Conservation (phyloP, 2,797 vertebrate genomes). For the Diplodus sargus region DNA sequence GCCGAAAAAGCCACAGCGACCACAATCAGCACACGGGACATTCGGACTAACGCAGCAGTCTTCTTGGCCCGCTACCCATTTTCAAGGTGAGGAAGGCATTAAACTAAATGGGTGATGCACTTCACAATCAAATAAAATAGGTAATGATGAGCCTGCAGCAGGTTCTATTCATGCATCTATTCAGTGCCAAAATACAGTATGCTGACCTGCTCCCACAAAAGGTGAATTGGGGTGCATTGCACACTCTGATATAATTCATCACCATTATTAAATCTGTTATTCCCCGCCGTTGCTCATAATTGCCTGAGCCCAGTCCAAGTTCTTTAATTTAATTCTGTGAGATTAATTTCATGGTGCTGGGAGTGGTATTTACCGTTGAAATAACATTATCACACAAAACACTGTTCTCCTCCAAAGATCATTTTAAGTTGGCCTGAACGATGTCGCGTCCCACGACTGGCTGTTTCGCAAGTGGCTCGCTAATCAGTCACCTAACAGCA, state of each 20-base stretch:
- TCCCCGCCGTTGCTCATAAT: background rate
- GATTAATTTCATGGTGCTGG: constrained; percentile 23
- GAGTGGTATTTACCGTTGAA: constrained; percentile 13
- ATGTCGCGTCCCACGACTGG: background rate
- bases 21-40: constrained; percentile 17
- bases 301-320: constrained; percentile 28
- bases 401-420: background rate
- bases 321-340: constrained; percentile 22
- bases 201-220: constrained; percentile 26
- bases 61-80: constrained; percentile 52
- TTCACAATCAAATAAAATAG: constrained; percentile 49
- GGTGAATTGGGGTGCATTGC: constrained; percentile 22
- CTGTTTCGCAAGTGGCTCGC: background rate
- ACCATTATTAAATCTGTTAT: constrained; percentile 4
- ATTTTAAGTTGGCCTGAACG: background rate
- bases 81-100: constrained; percentile 61
- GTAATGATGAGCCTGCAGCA: constrained; percentile 7
- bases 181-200: constrained; percentile 31
- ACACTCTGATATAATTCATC: constrained; percentile 19
- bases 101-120: constrained; percentile 35
- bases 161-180: constrained; percentile 7
- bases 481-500: background rate
- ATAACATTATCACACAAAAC: constrained; percentile 10
- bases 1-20: constrained; percentile 33
- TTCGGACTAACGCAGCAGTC: constrained; percentile 26